Conservation (phyloP, 1,140 invertebrate genomes). For the Oryzaephilus surinamensis region DNA sequence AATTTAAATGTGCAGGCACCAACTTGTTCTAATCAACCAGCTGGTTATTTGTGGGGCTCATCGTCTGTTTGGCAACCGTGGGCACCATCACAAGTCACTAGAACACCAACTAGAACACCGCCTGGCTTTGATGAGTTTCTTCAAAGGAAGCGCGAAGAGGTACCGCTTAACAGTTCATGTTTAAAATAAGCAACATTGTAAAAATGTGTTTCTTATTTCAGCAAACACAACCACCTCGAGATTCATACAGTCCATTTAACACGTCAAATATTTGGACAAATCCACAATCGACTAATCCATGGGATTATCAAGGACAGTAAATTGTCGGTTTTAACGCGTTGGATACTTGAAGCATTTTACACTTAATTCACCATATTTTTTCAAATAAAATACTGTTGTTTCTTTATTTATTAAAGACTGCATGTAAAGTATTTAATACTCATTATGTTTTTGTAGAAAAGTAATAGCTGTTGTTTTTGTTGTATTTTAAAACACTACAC, state of each 20-base stretch:
- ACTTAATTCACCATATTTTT: constrained; percentile 9
- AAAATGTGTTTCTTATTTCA: constrained; percentile 5
- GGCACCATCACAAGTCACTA: constrained; percentile 20
- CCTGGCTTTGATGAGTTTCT: constrained; percentile 29
- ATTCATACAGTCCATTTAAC: constrained; percentile 19
- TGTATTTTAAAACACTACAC: too few relatives aligned
- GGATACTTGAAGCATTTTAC: constrained; percentile 5
- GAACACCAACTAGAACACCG: constrained; percentile 26
- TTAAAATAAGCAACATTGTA: background rate
- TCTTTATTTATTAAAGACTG: too few relatives aligned
- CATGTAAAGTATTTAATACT: constrained; percentile 12
- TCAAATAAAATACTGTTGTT: too few relatives aligned
- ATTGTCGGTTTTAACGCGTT: background rate
- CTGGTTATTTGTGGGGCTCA: constrained; percentile 30
- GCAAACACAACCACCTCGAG: constrained; percentile 9
- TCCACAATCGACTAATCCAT: constrained; percentile 18
- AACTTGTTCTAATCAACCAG: constrained; percentile 20
- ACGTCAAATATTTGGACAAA: constrained; percentile 21
- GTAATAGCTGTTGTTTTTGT: too few relatives aligned
- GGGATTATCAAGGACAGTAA: constrained; percentile 23
- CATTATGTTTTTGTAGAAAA: too few relatives aligned
- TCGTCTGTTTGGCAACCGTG: constrained; percentile 30
- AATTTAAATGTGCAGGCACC: constrained; percentile 28
- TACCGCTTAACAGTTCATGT: constrained; percentile 4
- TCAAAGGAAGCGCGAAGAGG: constrained; percentile 22